Base-by-base conservation (phyloP, 2,888 invertebrate genomes). In the Brachypalpus laphriformis region DNA sequence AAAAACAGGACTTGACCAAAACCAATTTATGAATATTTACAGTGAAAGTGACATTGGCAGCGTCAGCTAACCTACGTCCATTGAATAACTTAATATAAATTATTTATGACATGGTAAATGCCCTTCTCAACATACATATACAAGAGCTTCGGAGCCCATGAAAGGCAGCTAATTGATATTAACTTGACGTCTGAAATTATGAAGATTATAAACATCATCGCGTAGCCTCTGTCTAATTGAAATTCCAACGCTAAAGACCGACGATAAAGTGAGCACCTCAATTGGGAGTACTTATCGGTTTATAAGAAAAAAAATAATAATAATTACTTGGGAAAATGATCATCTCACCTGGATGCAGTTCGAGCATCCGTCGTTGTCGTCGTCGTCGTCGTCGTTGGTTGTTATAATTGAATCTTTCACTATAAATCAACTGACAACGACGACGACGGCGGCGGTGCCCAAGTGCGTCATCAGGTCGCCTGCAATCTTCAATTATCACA, bases 401-500 rank as follows among this genome's bases (percentile, higher is more conserved):
- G 63, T 71, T 61, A n/a, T 78, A 71, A 77, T 77, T 77, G 61
- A 77, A 70, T 78, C 71, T 61, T 78, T 56, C 56, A 28, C 63
- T 31, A 71, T 78, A 78, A 78, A 78, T 78, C 77, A 78, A 56
- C 51, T 22, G 14, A n/a, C 16, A 22, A 22, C n/a, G 59, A 18
- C 40, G 65, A 54, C 20, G 49, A 22, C 47, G 20, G 28, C 51
- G 42, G 42, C 20, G 9, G 28, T 31, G 49, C 42, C 8, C 42
- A 77, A 61, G 77, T 77, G 77, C 77, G 77, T 77, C 77, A 77
- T 70, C 49, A 51, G 31, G 61, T 63, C 63, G 59, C 70, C 51
- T 77, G 77, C 70, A 77, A 77, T 77, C 45, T 70, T 77, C 77
- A 77, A 77, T 77, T 77, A 70, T 77, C 77, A 70, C 77, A 70